Evolutionary conservation across 2,888 invertebrate genomes (phyloP), one percentile per base, ranked within the genome.

Genomic region (Trypoxylon attenuatum): DNA sequence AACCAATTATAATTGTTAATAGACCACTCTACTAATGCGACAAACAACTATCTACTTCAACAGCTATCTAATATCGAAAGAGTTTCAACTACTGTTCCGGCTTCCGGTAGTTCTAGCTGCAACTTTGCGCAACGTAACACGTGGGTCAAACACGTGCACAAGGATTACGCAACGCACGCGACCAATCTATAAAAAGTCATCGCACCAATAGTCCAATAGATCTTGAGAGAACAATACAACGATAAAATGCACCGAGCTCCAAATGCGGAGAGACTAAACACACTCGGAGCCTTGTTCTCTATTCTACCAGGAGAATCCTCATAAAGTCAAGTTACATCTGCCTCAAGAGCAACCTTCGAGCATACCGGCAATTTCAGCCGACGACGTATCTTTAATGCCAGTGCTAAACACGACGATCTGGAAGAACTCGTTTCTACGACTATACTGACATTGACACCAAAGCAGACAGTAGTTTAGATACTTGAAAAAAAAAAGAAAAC

Each of bases 1-100:
- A 15, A 23, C 65, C 52, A 47, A 65, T 65, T 65, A 65, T 29
- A 65, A 67, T 67, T 64, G 61, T 65, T 64, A 66, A 64, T 66
- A n/a, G n/a, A n/a, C n/a, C n/a, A n/a, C n/a, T n/a, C n/a, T n/a
- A n/a, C n/a, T n/a, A n/a, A n/a, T n/a, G n/a, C n/a, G n/a, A n/a
- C n/a, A n/a, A n/a, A n/a, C n/a, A n/a, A n/a, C n/a, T n/a, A n/a
- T n/a, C n/a, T n/a, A n/a, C n/a, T n/a, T n/a, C n/a, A n/a, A n/a
- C n/a, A n/a, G n/a, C n/a, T n/a, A n/a, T n/a, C n/a, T n/a, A n/a
- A n/a, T n/a, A n/a, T n/a, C n/a, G n/a, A n/a, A n/a, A n/a, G n/a
- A n/a, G n/a, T n/a, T 22, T 21, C 15, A 41, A 15, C 41, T 19
- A 10, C 16, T 43, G 29, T 62, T 41, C 1, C 52, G 52, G 47